Evolutionary conservation across 2,888 invertebrate species (phyloP).

Genomic region (Chrysolina haemoptera): DNA sequence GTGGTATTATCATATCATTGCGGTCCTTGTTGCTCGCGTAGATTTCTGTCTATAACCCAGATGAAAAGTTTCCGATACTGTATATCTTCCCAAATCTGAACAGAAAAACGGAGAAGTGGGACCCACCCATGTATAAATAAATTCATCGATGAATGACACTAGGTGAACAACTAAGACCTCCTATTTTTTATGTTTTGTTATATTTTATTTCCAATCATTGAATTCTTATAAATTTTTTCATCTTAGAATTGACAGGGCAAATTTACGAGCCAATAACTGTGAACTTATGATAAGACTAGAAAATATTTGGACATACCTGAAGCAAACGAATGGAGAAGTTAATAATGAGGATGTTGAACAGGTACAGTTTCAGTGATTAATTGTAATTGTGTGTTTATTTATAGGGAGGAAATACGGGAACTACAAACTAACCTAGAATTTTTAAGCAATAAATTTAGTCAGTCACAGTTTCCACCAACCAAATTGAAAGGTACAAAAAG

Average conservation of each 20-base stretch:
- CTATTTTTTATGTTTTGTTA: too few relatives aligned
- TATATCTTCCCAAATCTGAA: too few relatives aligned
- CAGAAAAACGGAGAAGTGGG: too few relatives aligned
- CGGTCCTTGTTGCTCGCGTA: too few relatives aligned
- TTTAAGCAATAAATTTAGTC: conserved; percentile 71
- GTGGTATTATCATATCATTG: too few relatives aligned
- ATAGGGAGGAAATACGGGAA: conserved; percentile 84
- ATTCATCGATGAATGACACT: too few relatives aligned
- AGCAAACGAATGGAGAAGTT: conserved; percentile 65
- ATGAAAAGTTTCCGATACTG: too few relatives aligned
- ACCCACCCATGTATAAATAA: too few relatives aligned
- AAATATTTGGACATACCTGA: conserved; percentile 76
- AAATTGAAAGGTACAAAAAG: conserved; percentile 60
- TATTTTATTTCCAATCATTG: too few relatives aligned
- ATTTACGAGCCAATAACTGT: conserved; percentile 75
- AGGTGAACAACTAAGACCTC: too few relatives aligned
- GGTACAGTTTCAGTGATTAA: conserved; percentile 44
- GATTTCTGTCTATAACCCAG: too few relatives aligned
- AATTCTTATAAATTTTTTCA: conserved; percentile 11
- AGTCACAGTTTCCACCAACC: conserved; percentile 60
- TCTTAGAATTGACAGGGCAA: conserved; percentile 74
- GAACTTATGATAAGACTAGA: conserved; percentile 76
- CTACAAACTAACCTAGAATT: conserved; percentile 85
- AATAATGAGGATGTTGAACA: conserved; percentile 54
- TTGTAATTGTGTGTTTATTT: conserved; percentile 66